Evolutionary conservation across 2,888 invertebrate genomes (phyloP).

Genomic region (Melieria omissa): DNA sequence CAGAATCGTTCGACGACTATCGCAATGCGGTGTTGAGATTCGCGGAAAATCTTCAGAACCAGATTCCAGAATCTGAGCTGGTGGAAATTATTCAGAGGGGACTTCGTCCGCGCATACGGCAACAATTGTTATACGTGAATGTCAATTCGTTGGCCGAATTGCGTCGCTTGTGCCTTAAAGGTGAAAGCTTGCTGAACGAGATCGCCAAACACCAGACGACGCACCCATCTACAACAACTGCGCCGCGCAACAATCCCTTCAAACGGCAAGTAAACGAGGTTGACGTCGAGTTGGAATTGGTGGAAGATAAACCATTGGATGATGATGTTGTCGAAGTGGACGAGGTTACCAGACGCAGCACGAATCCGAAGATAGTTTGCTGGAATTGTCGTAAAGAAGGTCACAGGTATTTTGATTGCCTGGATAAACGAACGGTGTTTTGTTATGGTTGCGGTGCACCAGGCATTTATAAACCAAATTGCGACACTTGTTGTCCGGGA

Average conservation of each 20-base stretch:
- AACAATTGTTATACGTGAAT: constrained; percentile 21
- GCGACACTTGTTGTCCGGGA: constrained; percentile 23
- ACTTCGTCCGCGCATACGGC: constrained; percentile 11
- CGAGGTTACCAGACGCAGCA: neutral
- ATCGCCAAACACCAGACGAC: neutral
- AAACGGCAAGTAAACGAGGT: constrained; percentile 2
- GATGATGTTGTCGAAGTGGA: neutral
- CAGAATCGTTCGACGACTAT: constrained; percentile 24
- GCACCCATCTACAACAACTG: neutral
- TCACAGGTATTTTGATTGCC: constrained; percentile 20
- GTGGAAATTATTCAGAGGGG: constrained; percentile 10
- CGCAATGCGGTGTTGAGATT: constrained; percentile 11
- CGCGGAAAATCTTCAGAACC: neutral
- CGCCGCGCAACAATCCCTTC: neutral
- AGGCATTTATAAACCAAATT: constrained; percentile 26
- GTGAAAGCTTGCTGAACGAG: constrained; percentile 12
- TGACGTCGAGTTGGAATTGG: neutral
- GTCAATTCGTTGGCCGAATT: constrained; percentile 10
- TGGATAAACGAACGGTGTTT: constrained; percentile 18
- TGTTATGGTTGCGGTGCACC: constrained; percentile 25
- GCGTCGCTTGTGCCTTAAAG: constrained; percentile 15
- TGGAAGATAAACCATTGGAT: neutral
- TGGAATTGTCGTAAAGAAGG: constrained; percentile 26
- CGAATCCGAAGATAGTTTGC: neutral
- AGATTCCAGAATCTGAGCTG: too few relatives aligned